phyloP scores from a whole-genome alignment of 2,797 vertebrate species.

The Iguana delicatissima region DNA sequence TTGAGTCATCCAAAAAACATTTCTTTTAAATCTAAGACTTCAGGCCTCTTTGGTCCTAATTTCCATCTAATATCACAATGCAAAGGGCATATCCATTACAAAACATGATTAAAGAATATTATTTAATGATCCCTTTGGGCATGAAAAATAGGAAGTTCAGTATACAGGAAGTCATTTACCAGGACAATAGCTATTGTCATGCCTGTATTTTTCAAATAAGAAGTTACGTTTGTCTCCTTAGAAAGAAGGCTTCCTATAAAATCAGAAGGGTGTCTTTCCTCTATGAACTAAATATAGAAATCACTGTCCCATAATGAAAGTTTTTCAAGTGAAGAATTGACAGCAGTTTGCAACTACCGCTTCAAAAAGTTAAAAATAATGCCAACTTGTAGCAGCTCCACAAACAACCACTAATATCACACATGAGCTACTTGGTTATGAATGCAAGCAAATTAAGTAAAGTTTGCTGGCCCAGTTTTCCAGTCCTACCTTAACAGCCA shows the following conservation, averaged over 20 bases:
- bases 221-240: constrained; percentile 26
- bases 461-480: too few species aligned
- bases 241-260: constrained; percentile 22
- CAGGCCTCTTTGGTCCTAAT: not conserved
- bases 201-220: constrained; percentile 20
- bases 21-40: not conserved
- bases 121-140: constrained; percentile 11
- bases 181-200: not conserved
- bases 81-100: constrained; percentile 29
- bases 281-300: constrained; percentile 33
- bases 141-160: constrained; percentile 33
- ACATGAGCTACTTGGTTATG: too few species aligned
- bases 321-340: constrained; percentile 41
- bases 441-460: too few species aligned
- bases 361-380: not conserved
- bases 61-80: constrained; percentile 1
- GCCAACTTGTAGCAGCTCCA: constrained; percentile 1
- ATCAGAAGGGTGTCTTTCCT: constrained; percentile 11
- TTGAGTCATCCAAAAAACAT: not conserved
- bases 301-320: not conserved
- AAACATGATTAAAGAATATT: constrained; percentile 32
- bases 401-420: too few species aligned
- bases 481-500: too few species aligned
- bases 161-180: constrained; percentile 16
- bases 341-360: constrained; percentile 7